Base-by-base conservation (phyloP, 2,113 vertebrate genomes). In the Sakesphorus luctuosus region DNA sequence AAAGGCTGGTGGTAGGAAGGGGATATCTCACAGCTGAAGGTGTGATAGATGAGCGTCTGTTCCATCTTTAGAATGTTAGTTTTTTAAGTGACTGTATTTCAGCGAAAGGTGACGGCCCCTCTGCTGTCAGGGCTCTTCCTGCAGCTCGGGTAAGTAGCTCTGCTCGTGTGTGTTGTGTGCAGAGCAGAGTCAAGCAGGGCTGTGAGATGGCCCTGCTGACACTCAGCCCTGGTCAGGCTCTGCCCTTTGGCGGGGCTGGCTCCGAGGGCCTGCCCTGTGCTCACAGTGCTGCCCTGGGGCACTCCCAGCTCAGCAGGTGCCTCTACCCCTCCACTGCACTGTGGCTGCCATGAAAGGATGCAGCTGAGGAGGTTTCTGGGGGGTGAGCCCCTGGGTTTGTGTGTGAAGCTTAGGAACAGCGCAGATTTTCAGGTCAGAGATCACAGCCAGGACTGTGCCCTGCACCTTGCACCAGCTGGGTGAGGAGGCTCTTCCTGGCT, bases 311-410 rank as follows among this genome's bases (percentile, higher is more conserved):
- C 78, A 33, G 55, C 5, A 0, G 66, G 44, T 18, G 5, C 36
- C 14, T 31, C 50, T 36, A 31, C 40, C 67, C 11, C 9, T n/a
- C 40, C 63, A 26, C 24, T 58, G 3, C 1, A 5, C 24, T 49
- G 53, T 7, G 65, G 46, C 33, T 55, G 59, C 7, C 43, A 6
- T 29, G 12, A 58, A 71, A 36, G 65, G 33, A 31, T 71, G 59
- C 29, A 62, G 13, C 0, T 66, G 38, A 17, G 56, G 29, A 14
- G 11, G 0, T 0, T 36, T 2, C 21, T 2, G 2, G 4, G 10
- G 10, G 9, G 4, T 31, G 31, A 93, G 31, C 28, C 33, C 21
- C 29, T 35, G 8, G 10, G 12, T 74, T 53, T 33, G 3, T n/a
- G 25, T 10, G 3, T 59, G 36, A 81, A 87, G 44, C 23, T 47